Evolutionary conservation across 2,888 invertebrate species (phyloP).

Genomic region (Girardia tigrina): DNA sequence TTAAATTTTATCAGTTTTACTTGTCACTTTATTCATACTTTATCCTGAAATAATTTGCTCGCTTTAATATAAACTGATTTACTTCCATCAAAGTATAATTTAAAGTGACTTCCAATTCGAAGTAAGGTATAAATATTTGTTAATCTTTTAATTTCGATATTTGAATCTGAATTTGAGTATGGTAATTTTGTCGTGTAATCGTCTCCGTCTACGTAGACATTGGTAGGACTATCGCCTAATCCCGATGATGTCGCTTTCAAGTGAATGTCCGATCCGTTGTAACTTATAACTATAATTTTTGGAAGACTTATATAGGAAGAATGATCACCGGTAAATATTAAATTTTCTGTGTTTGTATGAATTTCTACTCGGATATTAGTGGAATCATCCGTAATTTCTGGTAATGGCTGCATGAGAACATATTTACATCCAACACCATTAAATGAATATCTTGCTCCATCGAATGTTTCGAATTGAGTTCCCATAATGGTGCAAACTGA

Average conservation of each 20-base stretch:
- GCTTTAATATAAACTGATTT: constrained; percentile 33
- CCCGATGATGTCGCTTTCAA: constrained; percentile 25
- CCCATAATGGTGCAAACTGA: constrained; percentile 41
- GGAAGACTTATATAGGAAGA: constrained; percentile 28
- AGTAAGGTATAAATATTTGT: constrained; percentile 31
- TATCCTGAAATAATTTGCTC: constrained; percentile 16
- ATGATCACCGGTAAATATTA: neutral
- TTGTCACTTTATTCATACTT: too few species aligned
- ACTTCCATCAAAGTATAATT: constrained; percentile 33
- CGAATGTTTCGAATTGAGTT: constrained; percentile 43
- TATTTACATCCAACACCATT: constrained; percentile 38
- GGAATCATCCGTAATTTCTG: constrained; percentile 6
- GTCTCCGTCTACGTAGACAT: neutral
- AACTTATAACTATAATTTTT: constrained; percentile 21
- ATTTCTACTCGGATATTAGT: constrained; percentile 29
- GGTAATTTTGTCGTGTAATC: constrained; percentile 27
- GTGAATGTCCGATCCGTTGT: neutral
- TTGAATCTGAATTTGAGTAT: neutral
- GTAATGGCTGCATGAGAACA: constrained; percentile 38
- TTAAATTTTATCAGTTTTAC: too few species aligned
- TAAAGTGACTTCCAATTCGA: constrained; percentile 29
- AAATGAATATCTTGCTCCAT: constrained; percentile 40
- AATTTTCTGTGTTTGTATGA: constrained; percentile 24
- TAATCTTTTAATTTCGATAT: neutral
- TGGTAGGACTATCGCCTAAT: constrained; percentile 26